These are phyloP conservation scores for Zophobas atratus DNA, from an alignment of 1,140 invertebrate species.

Conservation along the genomic window DNA sequence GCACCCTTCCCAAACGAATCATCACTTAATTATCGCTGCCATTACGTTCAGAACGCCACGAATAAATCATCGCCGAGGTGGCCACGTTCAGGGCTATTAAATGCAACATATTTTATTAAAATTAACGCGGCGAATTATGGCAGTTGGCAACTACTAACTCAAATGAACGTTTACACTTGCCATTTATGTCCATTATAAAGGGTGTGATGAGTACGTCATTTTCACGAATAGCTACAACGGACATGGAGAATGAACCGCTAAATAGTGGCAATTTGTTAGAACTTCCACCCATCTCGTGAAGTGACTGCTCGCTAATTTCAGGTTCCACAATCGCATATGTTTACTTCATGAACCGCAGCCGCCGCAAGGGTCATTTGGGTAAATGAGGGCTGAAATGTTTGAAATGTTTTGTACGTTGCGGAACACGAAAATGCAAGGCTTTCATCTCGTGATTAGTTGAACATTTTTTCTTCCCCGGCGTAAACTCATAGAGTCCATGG, in stretches of 20 bases:
- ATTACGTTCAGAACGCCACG: constrained; percentile 22
- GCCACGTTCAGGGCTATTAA: not conserved
- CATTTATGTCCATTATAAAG: not conserved
- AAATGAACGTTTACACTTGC: not conserved
- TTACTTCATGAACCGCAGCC: too few relatives aligned
- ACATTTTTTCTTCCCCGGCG: too few relatives aligned
- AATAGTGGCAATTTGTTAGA: not conserved
- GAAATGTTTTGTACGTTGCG: too few relatives aligned
- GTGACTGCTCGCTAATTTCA: not conserved
- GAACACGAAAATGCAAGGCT: too few relatives aligned
- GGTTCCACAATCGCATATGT: not conserved
- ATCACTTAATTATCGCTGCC: constrained; percentile 33
- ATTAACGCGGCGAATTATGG: not conserved
- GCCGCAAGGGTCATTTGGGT: too few relatives aligned
- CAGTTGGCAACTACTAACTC: not conserved
- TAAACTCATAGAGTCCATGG: too few relatives aligned
- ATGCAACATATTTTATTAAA: constrained; percentile 6
- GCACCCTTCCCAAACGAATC: constrained; percentile 20
- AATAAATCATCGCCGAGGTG: constrained; percentile 8
- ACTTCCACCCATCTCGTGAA: not conserved
- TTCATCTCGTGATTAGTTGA: too few relatives aligned
- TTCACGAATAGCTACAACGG: too few relatives aligned
- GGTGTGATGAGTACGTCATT: not conserved
- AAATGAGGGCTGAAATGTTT: too few relatives aligned
- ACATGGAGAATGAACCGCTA: not conserved